Conservation (phyloP, 2,797 vertebrate genomes). For the Poeciliopsis gracilis region DNA sequence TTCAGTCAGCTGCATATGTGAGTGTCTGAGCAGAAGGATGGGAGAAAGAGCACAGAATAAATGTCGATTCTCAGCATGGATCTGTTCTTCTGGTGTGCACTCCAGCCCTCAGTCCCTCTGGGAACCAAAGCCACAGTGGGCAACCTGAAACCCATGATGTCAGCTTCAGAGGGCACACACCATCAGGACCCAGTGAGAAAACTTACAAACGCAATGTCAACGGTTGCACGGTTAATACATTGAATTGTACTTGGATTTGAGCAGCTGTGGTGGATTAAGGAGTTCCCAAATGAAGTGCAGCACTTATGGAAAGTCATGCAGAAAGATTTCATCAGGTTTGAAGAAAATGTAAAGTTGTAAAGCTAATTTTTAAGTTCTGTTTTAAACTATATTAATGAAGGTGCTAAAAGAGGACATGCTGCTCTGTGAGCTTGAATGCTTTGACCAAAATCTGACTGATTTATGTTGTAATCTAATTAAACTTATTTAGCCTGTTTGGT, state of each 20-base stretch:
- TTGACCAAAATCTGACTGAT: background rate
- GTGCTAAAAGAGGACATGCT: background rate
- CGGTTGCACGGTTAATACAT: constrained; percentile 66
- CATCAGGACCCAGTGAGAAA: constrained; percentile 70
- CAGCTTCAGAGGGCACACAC: constrained; percentile 64
- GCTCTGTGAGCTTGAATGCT: background rate
- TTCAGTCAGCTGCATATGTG: constrained; percentile 46
- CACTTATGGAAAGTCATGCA: constrained; percentile 34
- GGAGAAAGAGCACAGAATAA: constrained; percentile 19
- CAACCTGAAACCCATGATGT: constrained; percentile 79
- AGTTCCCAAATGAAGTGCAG: constrained; percentile 30
- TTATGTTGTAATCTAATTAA: background rate
- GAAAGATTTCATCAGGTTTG: background rate
- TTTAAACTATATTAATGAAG: background rate
- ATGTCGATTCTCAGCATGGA: constrained; percentile 50
- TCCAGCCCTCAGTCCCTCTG: constrained; percentile 49
- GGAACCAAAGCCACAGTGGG: constrained; percentile 65
- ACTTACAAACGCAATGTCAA: constrained; percentile 65
- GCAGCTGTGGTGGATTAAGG: constrained; percentile 69
- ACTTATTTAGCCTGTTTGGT: background rate
- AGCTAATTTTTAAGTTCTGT: background rate
- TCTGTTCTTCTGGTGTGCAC: constrained; percentile 50
- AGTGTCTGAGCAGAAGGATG: constrained; percentile 19
- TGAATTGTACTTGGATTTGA: constrained; percentile 75
- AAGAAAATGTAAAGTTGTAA: background rate